These are phyloP conservation scores for Brachionus paranguensis DNA, from an alignment of 1,140 invertebrate genomes.

Conservation along the genomic window DNA sequence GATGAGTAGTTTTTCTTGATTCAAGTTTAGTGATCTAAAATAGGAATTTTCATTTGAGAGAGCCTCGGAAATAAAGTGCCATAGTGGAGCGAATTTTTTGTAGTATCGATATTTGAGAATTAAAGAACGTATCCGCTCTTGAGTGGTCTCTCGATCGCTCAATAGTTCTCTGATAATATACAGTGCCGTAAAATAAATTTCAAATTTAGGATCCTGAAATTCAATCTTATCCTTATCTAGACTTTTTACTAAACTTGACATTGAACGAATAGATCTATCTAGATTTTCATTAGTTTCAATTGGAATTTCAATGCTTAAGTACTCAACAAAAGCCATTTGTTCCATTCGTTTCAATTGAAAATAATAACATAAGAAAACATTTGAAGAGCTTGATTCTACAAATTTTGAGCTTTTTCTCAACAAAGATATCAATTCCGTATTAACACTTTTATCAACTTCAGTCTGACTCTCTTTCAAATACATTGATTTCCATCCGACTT, in stretches of 20 bases:
- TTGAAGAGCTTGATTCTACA: neutral
- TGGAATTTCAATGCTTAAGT: neutral
- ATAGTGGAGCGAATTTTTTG: neutral
- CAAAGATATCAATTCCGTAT: neutral
- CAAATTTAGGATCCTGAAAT: neutral
- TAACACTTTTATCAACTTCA: neutral
- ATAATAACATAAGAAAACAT: neutral
- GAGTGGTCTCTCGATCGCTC: neutral
- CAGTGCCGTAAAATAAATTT: neutral
- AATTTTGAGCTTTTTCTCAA: neutral
- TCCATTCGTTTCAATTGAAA: constrained; percentile 7
- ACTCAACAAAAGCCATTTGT: neutral
- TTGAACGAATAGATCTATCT: neutral
- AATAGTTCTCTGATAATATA: neutral
- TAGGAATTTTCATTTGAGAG: neutral
- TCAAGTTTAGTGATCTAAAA: neutral
- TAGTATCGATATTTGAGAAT: neutral
- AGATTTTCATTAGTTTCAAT: neutral
- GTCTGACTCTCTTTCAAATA: neutral
- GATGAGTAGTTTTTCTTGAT: neutral
- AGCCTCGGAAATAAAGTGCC: neutral
- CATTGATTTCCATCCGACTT: neutral
- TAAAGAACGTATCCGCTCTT: neutral
- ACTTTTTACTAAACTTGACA: neutral
- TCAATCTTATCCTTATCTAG: neutral